phyloP scores from a whole-genome alignment of 2,113 vertebrate species.

The Paradisaea rubra region DNA sequence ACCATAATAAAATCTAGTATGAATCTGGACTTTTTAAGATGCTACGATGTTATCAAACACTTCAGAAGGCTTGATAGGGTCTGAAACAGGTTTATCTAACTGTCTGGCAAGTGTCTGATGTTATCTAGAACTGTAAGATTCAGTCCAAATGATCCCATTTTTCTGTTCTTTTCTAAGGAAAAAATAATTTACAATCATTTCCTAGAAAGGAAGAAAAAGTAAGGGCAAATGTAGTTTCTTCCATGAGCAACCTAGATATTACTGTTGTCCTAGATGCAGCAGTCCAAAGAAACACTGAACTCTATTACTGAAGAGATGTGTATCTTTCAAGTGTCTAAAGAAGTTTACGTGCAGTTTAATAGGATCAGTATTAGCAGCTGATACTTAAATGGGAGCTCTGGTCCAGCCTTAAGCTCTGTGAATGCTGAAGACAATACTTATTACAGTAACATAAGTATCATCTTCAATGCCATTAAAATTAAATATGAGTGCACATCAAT shows the following conservation, averaged over 20 bases:
- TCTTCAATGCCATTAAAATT: constrained; percentile 32
- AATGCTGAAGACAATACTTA: constrained; percentile 9
- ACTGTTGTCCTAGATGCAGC: background rate
- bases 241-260: background rate
- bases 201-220: background rate
- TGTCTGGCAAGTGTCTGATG: background rate
- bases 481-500: constrained; percentile 22
- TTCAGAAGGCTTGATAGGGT: background rate
- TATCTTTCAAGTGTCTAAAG: background rate
- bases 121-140: background rate
- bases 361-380: background rate
- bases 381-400: background rate
- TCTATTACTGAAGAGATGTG: background rate
- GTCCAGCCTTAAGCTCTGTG: background rate
- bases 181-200: background rate
- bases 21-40: background rate
- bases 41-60: background rate
- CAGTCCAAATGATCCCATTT: background rate
- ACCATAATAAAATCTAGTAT: background rate
- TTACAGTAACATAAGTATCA: background rate
- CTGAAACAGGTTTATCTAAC: background rate
- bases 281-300: background rate
- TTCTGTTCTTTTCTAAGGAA: background rate
- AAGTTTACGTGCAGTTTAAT: background rate
- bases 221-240: background rate